Percentiles rank a stretch among this genome's conserved stretches.
Conservation (phyloP, 2,113 vertebrate genomes). For the Acanthochromis polyacanthus region DNA sequence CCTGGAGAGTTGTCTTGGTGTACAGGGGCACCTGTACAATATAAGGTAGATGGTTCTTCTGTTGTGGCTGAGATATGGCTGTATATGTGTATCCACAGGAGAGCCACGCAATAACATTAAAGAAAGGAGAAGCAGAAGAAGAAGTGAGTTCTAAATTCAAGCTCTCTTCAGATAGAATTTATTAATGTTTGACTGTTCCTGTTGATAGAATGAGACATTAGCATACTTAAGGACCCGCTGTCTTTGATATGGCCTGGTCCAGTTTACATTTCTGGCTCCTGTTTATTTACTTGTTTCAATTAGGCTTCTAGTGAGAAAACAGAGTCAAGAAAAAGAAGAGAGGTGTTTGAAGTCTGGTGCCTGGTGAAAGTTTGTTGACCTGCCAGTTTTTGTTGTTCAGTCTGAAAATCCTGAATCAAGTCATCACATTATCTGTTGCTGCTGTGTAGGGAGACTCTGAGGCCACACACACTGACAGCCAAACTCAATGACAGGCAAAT, state of each 20-base stretch:
- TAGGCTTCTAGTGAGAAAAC: conserved; percentile 40
- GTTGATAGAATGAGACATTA: conserved; percentile 22
- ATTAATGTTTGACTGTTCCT: conserved; percentile 31
- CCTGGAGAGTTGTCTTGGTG: no score
- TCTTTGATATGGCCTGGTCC: conserved; percentile 14
- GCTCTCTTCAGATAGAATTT: conserved; percentile 12
- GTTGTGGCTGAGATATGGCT: no score
- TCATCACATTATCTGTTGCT: background rate
- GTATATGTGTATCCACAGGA: background rate
- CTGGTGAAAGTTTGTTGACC: conserved; percentile 11
- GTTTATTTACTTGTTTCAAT: conserved; percentile 51
- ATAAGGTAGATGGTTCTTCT: no score
- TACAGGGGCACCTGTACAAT: no score
- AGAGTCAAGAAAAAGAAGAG: conserved; percentile 10
- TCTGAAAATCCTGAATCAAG: conserved; percentile 29
- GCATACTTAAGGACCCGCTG: background rate
- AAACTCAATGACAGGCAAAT: background rate
- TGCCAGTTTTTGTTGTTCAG: conserved; percentile 5
- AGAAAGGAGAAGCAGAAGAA: background rate
- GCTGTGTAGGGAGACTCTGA: background rate
- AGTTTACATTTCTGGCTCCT: conserved; percentile 33
- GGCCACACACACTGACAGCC: conserved; percentile 17
- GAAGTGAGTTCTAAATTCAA: background rate
- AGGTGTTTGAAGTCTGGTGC: conserved; percentile 25
- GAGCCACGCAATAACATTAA: background rate